Evolutionary conservation across 1,140 invertebrate genomes (phyloP), one percentile per base, ranked within the genome.

Genomic region (Cepaea nemoralis): DNA sequence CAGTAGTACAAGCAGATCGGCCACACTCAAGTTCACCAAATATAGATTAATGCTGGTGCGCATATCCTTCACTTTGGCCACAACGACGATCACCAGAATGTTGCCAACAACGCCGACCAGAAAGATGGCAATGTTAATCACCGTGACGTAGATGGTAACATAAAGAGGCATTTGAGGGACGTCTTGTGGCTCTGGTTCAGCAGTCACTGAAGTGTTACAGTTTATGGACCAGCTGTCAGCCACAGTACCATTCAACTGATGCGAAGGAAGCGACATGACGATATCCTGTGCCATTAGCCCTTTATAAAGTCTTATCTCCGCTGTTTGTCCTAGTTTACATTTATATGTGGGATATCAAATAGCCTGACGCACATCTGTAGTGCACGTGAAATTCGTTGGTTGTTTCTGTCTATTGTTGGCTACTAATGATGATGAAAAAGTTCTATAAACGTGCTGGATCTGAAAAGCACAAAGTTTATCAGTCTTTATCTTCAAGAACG

Each of bases 31-130:
- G 73, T 87, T 88, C 22, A 86, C 82, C 59, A 98, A 93, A 90
- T 98, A 98, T 82, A 97, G 96, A 88, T 98, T 98, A 67, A 97
- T 98, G 67, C 96, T 97, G 91, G 97, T 98, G 85, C 96, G 93
- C 94, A 98, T 96, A 87, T 98, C 96, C 90, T 96, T 97, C 31
- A 95, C 96, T 87, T 95, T 95, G 83, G 96, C 94, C 71, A 98
- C 96, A 59, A 98, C 96, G 85, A 97, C 94, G n/a, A 96, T 96
- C 84, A 98, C 96, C 93, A 97, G 95, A 69, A 96, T 93, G 89
- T 97, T 97, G 35, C 96, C 96, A 63, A 96, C 93, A 48, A 97
- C 94, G 14, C 96, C 96, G 77, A 96, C 92, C 76, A 95, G 93
- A 93, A 98, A 95, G 75, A 98, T 96, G 67, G 95, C 91, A 81